phyloP scores from a whole-genome alignment of 2,113 vertebrate species.

The Salminus brasiliensis region DNA sequence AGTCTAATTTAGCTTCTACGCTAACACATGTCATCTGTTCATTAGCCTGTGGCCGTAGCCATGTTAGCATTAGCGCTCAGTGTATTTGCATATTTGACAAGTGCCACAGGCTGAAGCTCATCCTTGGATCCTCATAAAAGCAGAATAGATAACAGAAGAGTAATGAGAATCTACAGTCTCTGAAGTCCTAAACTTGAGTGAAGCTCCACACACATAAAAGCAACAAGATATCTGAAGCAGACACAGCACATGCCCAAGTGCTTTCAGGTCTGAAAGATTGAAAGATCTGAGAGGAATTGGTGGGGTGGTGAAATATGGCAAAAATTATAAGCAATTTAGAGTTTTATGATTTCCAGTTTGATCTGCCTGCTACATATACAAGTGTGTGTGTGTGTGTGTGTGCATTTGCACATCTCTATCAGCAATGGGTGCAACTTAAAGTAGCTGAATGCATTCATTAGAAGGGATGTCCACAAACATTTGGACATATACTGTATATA shows the following conservation, averaged over 20 bases:
- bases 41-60: constrained; percentile 41
- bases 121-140: neutral
- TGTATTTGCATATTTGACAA: constrained; percentile 27
- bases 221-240: neutral
- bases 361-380: too few species aligned
- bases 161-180: neutral
- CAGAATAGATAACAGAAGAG: neutral
- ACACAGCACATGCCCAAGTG: neutral
- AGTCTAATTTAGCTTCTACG: constrained; percentile 43
- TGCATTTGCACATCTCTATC: too few species aligned
- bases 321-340: too few species aligned
- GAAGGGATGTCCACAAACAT: too few species aligned
- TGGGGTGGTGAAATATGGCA: too few species aligned
- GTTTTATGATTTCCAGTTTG: too few species aligned
- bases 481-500: too few species aligned
- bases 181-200: neutral
- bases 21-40: constrained; percentile 51
- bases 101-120: constrained; percentile 34
- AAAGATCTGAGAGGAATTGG: too few species aligned
- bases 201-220: neutral
- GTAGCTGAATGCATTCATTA: too few species aligned
- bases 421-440: too few species aligned
- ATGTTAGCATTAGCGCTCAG: constrained; percentile 22
- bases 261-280: neutral
- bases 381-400: too few species aligned